These are phyloP conservation scores for Drosophila paramelanica DNA, from an alignment of 2,888 invertebrate genomes.

Conservation along the genomic window DNA sequence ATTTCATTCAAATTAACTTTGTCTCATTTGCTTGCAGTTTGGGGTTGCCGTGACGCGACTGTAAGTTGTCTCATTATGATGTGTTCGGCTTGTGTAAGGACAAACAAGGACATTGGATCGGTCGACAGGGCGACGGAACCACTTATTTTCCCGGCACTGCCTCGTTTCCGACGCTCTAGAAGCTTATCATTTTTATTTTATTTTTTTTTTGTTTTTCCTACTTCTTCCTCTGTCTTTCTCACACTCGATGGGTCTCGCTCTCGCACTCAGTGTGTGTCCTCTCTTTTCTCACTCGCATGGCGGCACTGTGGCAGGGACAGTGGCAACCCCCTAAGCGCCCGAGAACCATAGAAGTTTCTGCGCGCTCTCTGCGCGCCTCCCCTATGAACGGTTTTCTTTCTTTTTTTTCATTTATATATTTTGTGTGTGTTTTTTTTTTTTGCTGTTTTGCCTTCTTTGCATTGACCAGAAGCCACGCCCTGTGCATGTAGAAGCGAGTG, in stretches of 20 bases:
- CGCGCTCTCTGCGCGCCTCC: conserved; percentile 52
- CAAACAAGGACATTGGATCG: conserved; percentile 68
- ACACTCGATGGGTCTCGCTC: conserved; percentile 7
- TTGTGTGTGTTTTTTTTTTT: conserved; percentile 26
- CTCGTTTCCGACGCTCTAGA: conserved; percentile 23
- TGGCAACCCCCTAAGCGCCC: conserved; percentile 66
- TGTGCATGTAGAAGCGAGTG: conserved; percentile 74
- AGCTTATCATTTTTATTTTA: conserved; percentile 33
- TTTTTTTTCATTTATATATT: conserved; percentile 9
- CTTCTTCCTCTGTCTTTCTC: conserved; percentile 5
- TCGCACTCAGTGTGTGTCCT: conserved; percentile 11
- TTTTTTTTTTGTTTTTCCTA: conserved; percentile 3
- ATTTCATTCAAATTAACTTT: conserved; percentile 47
- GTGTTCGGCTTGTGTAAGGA: conserved; percentile 66
- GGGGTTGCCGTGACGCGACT: conserved; percentile 52
- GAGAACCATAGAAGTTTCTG: conserved; percentile 36
- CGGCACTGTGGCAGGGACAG: conserved; percentile 15
- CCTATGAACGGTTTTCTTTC: conserved; percentile 58
- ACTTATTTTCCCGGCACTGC: conserved; percentile 53
- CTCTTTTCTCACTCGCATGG: conserved; percentile 42
- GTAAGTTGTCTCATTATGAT: conserved; percentile 74
- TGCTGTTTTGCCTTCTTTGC: conserved; percentile 54
- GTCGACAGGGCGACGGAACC: conserved; percentile 57
- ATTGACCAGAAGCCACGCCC: conserved; percentile 84
- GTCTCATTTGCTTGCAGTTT: conserved; percentile 27